phyloP scores from a whole-genome alignment of 2,113 vertebrate species.

The Onychostoma macrolepis region DNA sequence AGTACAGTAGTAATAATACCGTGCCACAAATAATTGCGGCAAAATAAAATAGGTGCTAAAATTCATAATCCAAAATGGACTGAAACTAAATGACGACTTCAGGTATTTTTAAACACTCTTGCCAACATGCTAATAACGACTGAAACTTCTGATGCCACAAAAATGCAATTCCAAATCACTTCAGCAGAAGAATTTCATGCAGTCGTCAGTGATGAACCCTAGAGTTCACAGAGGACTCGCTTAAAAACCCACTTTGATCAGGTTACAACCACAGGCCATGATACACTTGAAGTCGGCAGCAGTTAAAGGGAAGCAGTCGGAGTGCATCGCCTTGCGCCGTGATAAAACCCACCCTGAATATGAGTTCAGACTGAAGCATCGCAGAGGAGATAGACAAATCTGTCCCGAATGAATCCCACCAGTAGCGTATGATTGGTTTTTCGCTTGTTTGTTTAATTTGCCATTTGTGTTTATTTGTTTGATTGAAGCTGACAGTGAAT shows the following conservation, averaged over 20 bases:
- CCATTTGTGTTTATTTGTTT: background rate
- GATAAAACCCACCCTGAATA: background rate
- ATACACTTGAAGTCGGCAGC: conserved; percentile 36
- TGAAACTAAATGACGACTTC: conserved; percentile 9
- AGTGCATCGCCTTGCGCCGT: background rate
- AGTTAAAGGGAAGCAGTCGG: conserved; percentile 10
- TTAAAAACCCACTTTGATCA: conserved; percentile 39
- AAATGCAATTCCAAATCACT: conserved; percentile 44
- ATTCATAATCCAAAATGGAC: background rate
- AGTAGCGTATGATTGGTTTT: background rate
- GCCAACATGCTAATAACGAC: background rate
- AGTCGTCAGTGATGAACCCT: background rate
- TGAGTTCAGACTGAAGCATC: background rate
- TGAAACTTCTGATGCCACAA: conserved; percentile 39
- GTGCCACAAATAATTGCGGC: conserved; percentile 54
- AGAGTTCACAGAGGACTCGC: conserved; percentile 29
- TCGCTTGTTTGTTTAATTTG: conserved; percentile 15
- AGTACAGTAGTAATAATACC: conserved; percentile 51
- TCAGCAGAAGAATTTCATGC: conserved; percentile 14
- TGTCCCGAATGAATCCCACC: conserved; percentile 8
- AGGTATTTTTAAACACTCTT: background rate
- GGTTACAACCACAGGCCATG: conserved; percentile 46
- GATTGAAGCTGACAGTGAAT: conserved; percentile 1
- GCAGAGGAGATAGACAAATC: background rate
- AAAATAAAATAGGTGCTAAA: conserved; percentile 51